Base-by-base conservation (phyloP, 2,888 invertebrate species). In the Camptogramma bilineatum region DNA sequence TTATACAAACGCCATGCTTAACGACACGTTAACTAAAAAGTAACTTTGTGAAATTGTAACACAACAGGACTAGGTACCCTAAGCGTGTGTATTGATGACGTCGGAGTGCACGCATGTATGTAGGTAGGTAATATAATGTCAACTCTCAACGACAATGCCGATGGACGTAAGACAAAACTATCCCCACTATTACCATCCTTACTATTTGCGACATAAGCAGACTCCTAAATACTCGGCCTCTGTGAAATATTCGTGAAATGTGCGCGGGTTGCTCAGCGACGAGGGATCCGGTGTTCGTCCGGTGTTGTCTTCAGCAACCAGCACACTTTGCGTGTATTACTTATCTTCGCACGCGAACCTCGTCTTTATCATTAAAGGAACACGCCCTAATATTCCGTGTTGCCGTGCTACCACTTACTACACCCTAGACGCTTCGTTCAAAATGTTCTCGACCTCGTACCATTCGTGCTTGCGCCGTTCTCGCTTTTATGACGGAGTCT, bases 291-390 rank as follows among this genome's bases (percentile, higher is more conserved):
- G 83, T 82, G 84, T 82, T 83, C 85, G 85, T 83, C 85, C 88
- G 86, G 83, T 84, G 88, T 85, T 88, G 90, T 92, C 91, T 91
- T 91, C 90, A 81, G 86, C 90, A 88, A 83, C 89, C 68, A 87
- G 76, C 81, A 78, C 77, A 77, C 77, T 73, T 79, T 85, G 88
- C 88, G 87, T 87, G 87, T 81, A 75, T 80, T 73, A 77, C 72
- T 71, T 66, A 57, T 47, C 31, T 19, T 48, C 52, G 62, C 82
- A 84, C 66, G 79, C 83, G 62, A 88, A 76, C 77, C 74, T 87
- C 84, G 78, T 75, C 84, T 75, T 80, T 90, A 85, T 61, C 9
- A 0, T 1, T 17, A 62, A 70, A 47, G 50, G 19, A 66, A 76
- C 79, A 91, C 76, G 83, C 78, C 75, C 73, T 73, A 80, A 79